Evolutionary conservation across 2,113 vertebrate genomes (phyloP), one percentile per base, ranked within the genome.

Genomic region (Cairina moschata): DNA sequence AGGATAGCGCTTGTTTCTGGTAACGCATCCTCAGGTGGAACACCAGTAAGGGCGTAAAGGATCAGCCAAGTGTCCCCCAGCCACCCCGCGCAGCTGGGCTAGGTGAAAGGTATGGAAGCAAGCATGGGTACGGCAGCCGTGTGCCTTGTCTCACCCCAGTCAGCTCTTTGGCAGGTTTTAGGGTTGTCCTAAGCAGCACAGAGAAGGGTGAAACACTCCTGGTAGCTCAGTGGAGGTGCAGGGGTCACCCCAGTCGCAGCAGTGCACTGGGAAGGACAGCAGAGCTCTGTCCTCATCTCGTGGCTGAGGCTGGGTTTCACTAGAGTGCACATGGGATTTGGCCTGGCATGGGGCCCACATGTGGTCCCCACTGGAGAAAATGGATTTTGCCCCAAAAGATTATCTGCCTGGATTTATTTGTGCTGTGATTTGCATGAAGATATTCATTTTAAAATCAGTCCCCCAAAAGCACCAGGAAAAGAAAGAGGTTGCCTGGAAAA

Each of bases 361-460:
- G 46, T 56, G 42, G 32, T 92, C 52, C 83, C 28, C 55, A 54
- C 80, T 63, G 91, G 68, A 93, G 88, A 87, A 95, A 87, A 75
- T 1, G 2, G 56, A 94, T 95, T 97, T 93, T 93, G 52, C 79
- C 77, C 73, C 81, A 55, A 81, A 94, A 94, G 86, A 91, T 94
- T 88, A 93, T 66, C 75, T 86, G 68, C 58, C 54, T 82, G 86
- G 76, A 90, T 94, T 96, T 96, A 94, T 93, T 94, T 95, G 90
- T 85, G 88, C 58, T 38, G 68, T 48, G 87, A 93, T 93, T 95
- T 95, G 66, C 69, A 84, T 90, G 73, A 93, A 95, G 73, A 96
- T 91, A 86, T 36, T 93, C 0, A 81, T 80, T 96, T 34, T 60
- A 69, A 95, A 92, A 86, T 69, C 50, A 71, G 76, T 86, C 55